A percentile compares a stretch with the other conserved stretches of the same genome.
phyloP scores from a whole-genome alignment of 2,797 vertebrate species.

The Neomorphus geoffroyi region DNA sequence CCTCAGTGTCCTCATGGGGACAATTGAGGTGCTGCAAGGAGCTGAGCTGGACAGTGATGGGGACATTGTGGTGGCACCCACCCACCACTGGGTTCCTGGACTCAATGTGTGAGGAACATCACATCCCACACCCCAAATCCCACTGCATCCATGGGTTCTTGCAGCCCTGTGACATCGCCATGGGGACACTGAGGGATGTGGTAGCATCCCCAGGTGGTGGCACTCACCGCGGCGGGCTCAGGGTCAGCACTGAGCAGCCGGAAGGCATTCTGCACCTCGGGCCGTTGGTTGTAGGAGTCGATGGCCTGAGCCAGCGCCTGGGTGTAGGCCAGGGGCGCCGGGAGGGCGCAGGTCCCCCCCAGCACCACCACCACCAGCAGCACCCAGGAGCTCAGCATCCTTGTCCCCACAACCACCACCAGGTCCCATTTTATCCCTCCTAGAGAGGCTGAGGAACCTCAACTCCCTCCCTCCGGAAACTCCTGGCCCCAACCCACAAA shows the following conservation, averaged over 20 bases:
- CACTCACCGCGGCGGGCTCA: background rate
- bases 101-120: too few species aligned
- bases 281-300: background rate
- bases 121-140: too few species aligned
- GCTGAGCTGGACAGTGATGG: too few species aligned
- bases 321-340: background rate
- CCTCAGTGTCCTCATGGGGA: too few species aligned
- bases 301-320: background rate
- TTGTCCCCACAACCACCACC: background rate
- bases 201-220: too few species aligned
- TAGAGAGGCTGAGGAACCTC: too few species aligned
- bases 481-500: background rate
- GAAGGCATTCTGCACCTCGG: background rate
- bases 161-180: too few species aligned
- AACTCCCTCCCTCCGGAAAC: background rate
- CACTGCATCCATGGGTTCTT: too few species aligned
- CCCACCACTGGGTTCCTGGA: too few species aligned
- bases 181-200: too few species aligned
- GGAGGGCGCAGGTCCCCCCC: background rate
- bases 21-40: too few species aligned
- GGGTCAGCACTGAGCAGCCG: background rate
- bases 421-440: background rate
- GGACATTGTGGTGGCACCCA: too few species aligned
- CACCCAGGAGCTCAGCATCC: background rate
- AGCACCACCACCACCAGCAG: background rate